Evolutionary conservation across 2,888 invertebrate genomes (phyloP).

Genomic region (Trachelus troglodyta): DNA sequence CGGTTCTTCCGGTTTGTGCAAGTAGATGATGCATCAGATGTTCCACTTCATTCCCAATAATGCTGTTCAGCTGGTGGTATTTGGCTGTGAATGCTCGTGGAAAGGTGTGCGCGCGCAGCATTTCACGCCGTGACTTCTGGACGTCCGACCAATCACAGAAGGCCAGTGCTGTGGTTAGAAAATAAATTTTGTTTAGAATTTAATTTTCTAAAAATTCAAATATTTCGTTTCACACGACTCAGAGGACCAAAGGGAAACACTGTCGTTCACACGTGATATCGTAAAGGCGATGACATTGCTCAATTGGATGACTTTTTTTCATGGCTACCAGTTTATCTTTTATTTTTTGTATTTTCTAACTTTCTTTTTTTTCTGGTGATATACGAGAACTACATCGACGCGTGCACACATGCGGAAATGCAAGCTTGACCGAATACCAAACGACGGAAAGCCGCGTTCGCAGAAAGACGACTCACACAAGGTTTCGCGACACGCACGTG

Average conservation of each 20-base stretch:
- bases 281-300: not conserved
- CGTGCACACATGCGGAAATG: conserved; percentile 36
- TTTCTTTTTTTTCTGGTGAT: not conserved
- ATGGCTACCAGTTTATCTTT: not conserved
- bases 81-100: conserved; percentile 71
- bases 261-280: not conserved
- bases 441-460: conserved; percentile 24
- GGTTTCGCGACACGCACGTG: not conserved
- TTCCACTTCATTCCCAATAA: conserved; percentile 66
- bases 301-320: not conserved
- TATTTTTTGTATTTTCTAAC: not conserved
- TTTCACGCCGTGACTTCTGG: conserved; percentile 72
- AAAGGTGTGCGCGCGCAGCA: conserved; percentile 71
- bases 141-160: conserved; percentile 77
- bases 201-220: not conserved
- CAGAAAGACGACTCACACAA: conserved; percentile 36
- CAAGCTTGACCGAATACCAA: conserved; percentile 31
- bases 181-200: not conserved
- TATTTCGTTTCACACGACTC: not conserved
- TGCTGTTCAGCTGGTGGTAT: conserved; percentile 68
- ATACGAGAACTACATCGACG: conserved; percentile 29
- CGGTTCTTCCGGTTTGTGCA: conserved; percentile 28
- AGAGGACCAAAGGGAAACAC: not conserved
- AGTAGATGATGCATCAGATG: conserved; percentile 54
- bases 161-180: conserved; percentile 71